Conservation (phyloP, 1,140 invertebrate genomes). For the Ladona fulva region DNA sequence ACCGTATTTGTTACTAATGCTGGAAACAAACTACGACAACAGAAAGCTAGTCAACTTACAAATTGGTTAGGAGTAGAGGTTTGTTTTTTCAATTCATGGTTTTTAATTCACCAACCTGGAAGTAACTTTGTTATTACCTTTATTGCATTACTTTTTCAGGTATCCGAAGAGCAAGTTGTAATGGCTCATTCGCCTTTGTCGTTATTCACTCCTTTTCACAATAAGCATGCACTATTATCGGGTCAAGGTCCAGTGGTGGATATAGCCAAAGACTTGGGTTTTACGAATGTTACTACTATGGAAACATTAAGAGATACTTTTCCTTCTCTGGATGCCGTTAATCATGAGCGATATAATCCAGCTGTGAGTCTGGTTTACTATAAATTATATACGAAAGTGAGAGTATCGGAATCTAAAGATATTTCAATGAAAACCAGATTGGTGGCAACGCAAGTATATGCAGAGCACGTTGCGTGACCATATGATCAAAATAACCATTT, state of each 20-base stretch:
- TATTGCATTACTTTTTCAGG: slow-evolving; percentile 29
- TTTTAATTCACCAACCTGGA: too few relatives aligned
- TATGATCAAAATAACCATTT: too few relatives aligned
- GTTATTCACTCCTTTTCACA: slow-evolving; percentile 53
- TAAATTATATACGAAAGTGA: too few relatives aligned
- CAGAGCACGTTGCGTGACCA: too few relatives aligned
- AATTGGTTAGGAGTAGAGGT: slow-evolving; percentile 53
- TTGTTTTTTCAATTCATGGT: slow-evolving; percentile 13
- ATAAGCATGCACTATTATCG: slow-evolving; percentile 55
- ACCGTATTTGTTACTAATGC: slow-evolving; percentile 63
- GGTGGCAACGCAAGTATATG: too few relatives aligned
- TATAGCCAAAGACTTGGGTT: slow-evolving; percentile 58
- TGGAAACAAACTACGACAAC: slow-evolving; percentile 46
- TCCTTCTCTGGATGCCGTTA: slow-evolving; percentile 59
- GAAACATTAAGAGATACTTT: slow-evolving; percentile 52
- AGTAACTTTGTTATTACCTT: neutral
- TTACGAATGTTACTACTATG: slow-evolving; percentile 51
- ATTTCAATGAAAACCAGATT: too few relatives aligned
- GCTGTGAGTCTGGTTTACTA: slow-evolving; percentile 30
- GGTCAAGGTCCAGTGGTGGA: slow-evolving; percentile 58
- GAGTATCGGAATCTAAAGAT: too few relatives aligned
- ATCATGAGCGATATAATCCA: slow-evolving; percentile 46
- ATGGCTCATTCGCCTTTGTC: slow-evolving; percentile 61
- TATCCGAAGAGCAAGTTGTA: slow-evolving; percentile 55
- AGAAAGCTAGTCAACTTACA: slow-evolving; percentile 53